Evolutionary conservation across 2,113 vertebrate species (phyloP), one percentile per base, ranked within the genome.

Genomic region (Bufo gargarizans): DNA sequence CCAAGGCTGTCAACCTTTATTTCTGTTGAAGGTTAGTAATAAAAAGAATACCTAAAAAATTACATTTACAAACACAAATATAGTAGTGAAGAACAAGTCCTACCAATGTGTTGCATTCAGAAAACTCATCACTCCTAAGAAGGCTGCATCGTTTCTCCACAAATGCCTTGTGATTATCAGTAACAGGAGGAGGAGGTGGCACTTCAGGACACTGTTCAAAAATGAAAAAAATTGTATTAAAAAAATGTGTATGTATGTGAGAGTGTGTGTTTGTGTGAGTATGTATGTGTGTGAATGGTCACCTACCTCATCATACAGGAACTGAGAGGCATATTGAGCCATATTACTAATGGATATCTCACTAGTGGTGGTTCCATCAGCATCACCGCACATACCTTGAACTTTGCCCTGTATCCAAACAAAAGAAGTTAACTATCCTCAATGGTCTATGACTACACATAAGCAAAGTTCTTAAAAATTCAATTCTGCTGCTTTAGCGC

Each of bases 341-440:
- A 89, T 89, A 69, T 89, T 89, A n/a, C 77, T 82, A 47, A 86
- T 86, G 22, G 84, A 43, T 9, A 77, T 0, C 45, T 89, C 89
- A 7, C n/a, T 0, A 47, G 79, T 86, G 4, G 89, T 89, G 14
- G 55, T 83, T 63, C 85, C 85, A 77, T 89, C 89, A 33, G 78
- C 89, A 77, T 89, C 85, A 67, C 89, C 89, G 53, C 89, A 89
- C 85, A 89, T 87, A 14, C 89, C 89, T 58, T 81, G 47, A 43
- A 89, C 84, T 49, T 82, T 82, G 17, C 85, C 85, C 89, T 89
- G 22, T 33, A 76, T 45, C 11, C 17, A 47, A 8, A 47, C 2
- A 88, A 20, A 53, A 72, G 4, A 20, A 3, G 2, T 20, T 20
- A 5, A 74, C 14, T 50, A 50, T 19, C 5, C 7, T 19, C 3